Base-by-base conservation (phyloP, 2,797 vertebrate genomes). In the Aratinga solstitialis region DNA sequence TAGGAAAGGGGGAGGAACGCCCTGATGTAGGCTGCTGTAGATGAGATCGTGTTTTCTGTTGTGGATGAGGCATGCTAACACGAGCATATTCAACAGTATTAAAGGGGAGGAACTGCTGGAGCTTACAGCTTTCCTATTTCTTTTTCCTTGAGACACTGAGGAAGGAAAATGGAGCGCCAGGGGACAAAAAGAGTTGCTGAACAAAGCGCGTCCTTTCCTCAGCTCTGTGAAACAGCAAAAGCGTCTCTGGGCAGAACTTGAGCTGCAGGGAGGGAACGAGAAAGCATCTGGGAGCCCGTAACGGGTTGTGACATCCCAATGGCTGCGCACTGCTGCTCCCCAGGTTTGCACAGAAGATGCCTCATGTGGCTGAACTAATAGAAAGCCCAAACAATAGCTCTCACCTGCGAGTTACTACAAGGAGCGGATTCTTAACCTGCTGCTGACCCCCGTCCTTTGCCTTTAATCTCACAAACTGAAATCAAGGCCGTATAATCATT, bases 381-480 rank as follows among this genome's bases (percentile, higher is more conserved):
- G 79, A 90, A 90, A 90, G 4, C 71, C 75, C 62, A 22, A 92
- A 92, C 69, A 90, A 53, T 53, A 74, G 72, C 59, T 74, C 72
- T 69, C 4, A 36, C 69, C 63, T 30, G 13, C 5, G 6, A 48
- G 42, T 84, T 80, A 11, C 29, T 80, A 3, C 68, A 78, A 68
- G 65, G n/a, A 74, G 54, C 51, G 48, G 50, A 47, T 73, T 93
- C 79, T 92, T 94, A 87, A 89, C 78, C 95, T 91, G 84, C 75
- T 50, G 30, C 77, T 95, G 77, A 65, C 86, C 89, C 42, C 42
- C 16, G 27, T 45, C 65, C 30, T 82, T 82, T 1, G 4, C 21
- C 74, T 87, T 89, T 74, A 56, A 34, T 77, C 34, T 62, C 43
- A 24, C 0, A 32, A 81, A 90, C 32, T 34, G 45, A 62, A 63